These are phyloP conservation scores for Thymelicus sylvestris DNA, from an alignment of 2,888 invertebrate genomes.

Conservation along the genomic window DNA sequence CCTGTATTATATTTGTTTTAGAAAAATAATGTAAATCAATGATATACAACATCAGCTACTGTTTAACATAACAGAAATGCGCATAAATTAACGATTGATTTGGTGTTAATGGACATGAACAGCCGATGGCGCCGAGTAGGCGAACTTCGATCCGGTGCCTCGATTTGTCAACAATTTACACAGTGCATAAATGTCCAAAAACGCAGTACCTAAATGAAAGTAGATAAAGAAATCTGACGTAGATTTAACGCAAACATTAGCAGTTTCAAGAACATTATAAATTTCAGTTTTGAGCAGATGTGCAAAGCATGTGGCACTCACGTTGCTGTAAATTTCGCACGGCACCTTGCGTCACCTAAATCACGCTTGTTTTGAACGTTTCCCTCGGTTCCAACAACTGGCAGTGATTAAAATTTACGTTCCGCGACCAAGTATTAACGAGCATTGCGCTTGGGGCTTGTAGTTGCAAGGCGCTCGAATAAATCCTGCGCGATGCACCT, in stretches of 20 bases:
- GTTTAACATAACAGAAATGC: neutral
- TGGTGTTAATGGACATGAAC: constrained; percentile 21
- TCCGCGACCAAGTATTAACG: constrained; percentile 82
- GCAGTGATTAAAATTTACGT: constrained; percentile 84
- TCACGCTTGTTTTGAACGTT: constrained; percentile 80
- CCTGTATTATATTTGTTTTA: neutral
- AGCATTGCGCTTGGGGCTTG: constrained; percentile 72
- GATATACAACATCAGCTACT: neutral
- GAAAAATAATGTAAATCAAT: constrained; percentile 7
- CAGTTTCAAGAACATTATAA: constrained; percentile 29
- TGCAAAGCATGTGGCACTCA: constrained; percentile 46
- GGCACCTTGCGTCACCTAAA: constrained; percentile 72
- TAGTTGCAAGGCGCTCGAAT: constrained; percentile 72
- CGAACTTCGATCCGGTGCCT: neutral
- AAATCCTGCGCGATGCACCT: constrained; percentile 82
- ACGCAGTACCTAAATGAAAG: neutral
- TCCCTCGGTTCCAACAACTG: constrained; percentile 78
- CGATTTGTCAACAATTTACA: constrained; percentile 5
- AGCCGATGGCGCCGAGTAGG: constrained; percentile 20
- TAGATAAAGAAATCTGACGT: constrained; percentile 6
- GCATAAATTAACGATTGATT: constrained; percentile 20
- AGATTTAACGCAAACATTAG: constrained; percentile 7
- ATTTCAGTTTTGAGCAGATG: constrained; percentile 38
- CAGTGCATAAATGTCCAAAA: neutral
- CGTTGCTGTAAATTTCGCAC: constrained; percentile 58